Evolutionary conservation across 2,113 vertebrate genomes (phyloP).

Genomic region (Addax nasomaculatus): DNA sequence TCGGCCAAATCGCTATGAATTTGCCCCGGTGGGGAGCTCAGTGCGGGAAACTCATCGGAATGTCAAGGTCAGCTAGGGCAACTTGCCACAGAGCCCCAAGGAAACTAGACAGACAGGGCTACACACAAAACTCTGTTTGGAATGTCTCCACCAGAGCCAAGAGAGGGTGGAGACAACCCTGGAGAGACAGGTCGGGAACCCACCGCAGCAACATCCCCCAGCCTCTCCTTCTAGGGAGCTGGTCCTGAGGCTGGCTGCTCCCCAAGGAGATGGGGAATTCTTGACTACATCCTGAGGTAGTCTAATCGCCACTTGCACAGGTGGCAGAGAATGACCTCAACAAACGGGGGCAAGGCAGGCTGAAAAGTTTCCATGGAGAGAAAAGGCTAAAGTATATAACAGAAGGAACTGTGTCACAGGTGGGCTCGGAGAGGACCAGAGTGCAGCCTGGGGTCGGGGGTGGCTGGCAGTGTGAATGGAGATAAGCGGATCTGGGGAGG

Average conservation of each 20-base stretch:
- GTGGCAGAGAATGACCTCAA: not conserved
- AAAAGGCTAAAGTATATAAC: not conserved
- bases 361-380: not conserved
- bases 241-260: not conserved
- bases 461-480: not conserved
- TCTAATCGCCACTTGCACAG: constrained; percentile 16
- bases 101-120: not conserved
- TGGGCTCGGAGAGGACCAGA: not conserved
- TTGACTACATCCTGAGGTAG: constrained; percentile 59
- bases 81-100: not conserved
- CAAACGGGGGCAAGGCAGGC: not conserved
- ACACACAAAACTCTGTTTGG: not conserved
- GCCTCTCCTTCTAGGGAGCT: not conserved
- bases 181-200: not conserved
- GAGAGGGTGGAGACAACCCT: not conserved
- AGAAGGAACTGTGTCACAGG: not conserved
- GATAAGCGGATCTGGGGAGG: not conserved
- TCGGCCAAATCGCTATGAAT: not conserved
- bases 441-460: not conserved
- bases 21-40: not conserved
- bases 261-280: not conserved
- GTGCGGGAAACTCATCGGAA: not conserved
- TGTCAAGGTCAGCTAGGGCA: not conserved
- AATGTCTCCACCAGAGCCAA: not conserved
- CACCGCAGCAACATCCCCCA: not conserved